A percentile compares a stretch with the other conserved stretches of the same genome.
These are phyloP conservation scores for Meta bourneti DNA, from an alignment of 2,888 invertebrate species.

Conservation along the genomic window DNA sequence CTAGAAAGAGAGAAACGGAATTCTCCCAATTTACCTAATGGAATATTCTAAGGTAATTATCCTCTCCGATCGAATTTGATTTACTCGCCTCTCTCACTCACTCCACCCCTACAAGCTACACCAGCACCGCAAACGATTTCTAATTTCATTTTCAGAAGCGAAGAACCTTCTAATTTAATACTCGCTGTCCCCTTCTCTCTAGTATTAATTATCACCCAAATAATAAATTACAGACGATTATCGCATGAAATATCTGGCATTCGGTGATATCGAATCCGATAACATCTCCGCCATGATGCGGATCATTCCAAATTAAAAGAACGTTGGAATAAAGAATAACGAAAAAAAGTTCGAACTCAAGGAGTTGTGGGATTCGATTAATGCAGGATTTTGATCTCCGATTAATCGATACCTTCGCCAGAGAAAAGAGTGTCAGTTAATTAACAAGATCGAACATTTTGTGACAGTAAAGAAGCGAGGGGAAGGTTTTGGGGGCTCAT, in stretches of 20 bases:
- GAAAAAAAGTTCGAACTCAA: not conserved
- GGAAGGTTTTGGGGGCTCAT: not conserved
- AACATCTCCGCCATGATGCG: slow-evolving; percentile 24
- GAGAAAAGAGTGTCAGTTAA: slow-evolving; percentile 47
- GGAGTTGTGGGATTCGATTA: slow-evolving; percentile 41
- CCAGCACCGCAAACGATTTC: slow-evolving; percentile 12
- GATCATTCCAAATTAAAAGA: slow-evolving; percentile 16
- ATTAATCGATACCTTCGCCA: slow-evolving; percentile 32
- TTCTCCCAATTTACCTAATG: not conserved
- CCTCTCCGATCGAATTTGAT: slow-evolving; percentile 3
- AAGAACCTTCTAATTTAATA: slow-evolving; percentile 12
- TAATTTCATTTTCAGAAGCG: slow-evolving; percentile 11
- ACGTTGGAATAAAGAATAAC: not conserved
- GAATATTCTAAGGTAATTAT: slow-evolving; percentile 39
- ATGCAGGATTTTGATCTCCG: slow-evolving; percentile 22
- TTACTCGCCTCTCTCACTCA: slow-evolving; percentile 18
- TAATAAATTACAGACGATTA: slow-evolving; percentile 43
- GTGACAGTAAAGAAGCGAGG: not conserved
- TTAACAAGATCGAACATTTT: slow-evolving; percentile 33
- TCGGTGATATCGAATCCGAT: slow-evolving; percentile 19
- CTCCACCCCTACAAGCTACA: slow-evolving; percentile 31
- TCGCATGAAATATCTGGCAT: slow-evolving; percentile 32
- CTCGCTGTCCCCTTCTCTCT: slow-evolving; percentile 9
- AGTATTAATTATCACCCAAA: slow-evolving; percentile 56
- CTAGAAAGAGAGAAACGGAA: too few species aligned